Evolutionary conservation across 2,797 vertebrate species (phyloP).

Genomic region (Semotilus atromaculatus): DNA sequence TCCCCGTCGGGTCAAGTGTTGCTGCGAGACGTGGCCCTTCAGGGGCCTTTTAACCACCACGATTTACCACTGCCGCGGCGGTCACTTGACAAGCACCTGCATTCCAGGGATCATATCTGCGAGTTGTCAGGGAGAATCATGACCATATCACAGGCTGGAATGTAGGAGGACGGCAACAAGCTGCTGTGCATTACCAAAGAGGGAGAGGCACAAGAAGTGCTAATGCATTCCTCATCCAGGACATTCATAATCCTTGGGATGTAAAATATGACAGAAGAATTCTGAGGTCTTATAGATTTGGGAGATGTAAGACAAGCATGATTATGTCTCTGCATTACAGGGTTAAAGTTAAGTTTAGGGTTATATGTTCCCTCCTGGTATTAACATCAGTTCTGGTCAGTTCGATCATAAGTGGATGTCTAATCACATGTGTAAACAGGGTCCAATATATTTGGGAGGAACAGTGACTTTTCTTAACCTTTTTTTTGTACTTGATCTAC

Average conservation of each 20-base stretch:
- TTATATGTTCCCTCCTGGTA: neutral
- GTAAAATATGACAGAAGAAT: conserved; percentile 54
- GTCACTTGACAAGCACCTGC: conserved; percentile 55
- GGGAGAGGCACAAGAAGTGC: conserved; percentile 27
- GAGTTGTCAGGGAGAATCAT: conserved; percentile 57
- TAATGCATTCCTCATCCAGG: neutral
- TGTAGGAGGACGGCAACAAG: conserved; percentile 53
- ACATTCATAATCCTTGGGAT: conserved; percentile 41
- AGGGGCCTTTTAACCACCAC: conserved; percentile 63
- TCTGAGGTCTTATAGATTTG: neutral
- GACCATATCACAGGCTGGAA: conserved; percentile 68
- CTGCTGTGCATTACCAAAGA: conserved; percentile 45
- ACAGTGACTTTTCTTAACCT: neutral
- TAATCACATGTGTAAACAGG: neutral
- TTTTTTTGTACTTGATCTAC: neutral
- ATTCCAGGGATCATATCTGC: conserved; percentile 71
- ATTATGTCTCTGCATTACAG: neutral
- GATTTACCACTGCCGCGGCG: conserved; percentile 10
- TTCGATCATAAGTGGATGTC: neutral
- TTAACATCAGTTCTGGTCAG: neutral
- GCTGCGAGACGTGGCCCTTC: neutral
- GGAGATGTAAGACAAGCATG: neutral
- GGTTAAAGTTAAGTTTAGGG: neutral
- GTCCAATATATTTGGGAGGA: neutral
- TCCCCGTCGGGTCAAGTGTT: conserved; percentile 29